Evolutionary conservation across 35 echinoderm and acorn worm genomes (phyloP).

Genomic region (Amphiura filiformis): DNA sequence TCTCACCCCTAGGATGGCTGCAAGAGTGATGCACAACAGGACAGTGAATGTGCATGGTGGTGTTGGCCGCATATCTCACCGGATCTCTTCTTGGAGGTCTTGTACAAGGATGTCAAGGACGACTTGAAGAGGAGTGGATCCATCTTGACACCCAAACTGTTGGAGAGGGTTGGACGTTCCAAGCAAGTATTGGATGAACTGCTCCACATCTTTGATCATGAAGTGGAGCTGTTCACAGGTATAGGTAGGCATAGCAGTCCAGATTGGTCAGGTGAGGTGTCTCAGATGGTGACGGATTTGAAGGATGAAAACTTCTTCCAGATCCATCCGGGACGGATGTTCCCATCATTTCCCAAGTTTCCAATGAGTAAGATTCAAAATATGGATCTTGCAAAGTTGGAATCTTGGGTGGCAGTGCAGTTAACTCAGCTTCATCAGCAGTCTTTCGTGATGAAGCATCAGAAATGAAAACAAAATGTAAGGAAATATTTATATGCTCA

Average conservation of each 20-base stretch:
- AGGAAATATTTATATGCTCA: too few relatives aligned
- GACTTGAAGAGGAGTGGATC: neutral
- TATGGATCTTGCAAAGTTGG: neutral
- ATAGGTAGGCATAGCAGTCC: neutral
- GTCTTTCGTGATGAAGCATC: neutral
- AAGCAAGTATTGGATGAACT: neutral
- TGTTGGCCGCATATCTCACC: neutral
- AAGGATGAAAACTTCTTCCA: neutral
- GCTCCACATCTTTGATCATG: neutral
- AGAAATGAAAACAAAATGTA: too few relatives aligned
- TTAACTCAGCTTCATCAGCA: neutral
- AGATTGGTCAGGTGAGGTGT: neutral
- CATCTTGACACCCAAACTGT: neutral
- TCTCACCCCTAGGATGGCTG: neutral
- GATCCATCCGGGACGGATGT: neutral
- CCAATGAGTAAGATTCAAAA: neutral
- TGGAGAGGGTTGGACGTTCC: neutral
- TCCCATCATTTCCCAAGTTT: conserved; percentile 6
- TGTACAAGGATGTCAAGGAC: neutral
- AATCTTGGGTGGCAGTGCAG: neutral
- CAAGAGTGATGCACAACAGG: neutral
- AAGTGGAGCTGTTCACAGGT: neutral
- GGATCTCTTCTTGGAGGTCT: neutral
- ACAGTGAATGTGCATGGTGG: neutral
- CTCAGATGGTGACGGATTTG: neutral